A percentile compares a stretch with the other conserved stretches of the same genome.
Conservation (phyloP, 2,113 vertebrate genomes). For the Sardina pilchardus region DNA sequence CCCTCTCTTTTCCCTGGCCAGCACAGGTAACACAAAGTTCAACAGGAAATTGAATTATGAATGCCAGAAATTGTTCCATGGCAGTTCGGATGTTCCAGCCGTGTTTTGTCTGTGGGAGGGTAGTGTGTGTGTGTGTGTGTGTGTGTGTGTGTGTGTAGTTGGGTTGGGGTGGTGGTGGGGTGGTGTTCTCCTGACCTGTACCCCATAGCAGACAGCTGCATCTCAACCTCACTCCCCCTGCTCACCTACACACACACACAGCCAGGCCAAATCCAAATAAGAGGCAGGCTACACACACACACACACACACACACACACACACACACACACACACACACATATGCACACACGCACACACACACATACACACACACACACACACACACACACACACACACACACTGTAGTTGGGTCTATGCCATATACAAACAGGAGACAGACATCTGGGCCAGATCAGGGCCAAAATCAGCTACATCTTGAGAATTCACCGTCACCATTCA, state of each 20-base stretch:
- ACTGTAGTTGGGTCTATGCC: neutral
- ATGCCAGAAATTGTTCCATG: conserved; percentile 48
- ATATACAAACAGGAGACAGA: neutral
- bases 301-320: conserved; percentile 9
- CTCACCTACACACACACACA: neutral
- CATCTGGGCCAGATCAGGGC: neutral
- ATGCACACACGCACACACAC: neutral
- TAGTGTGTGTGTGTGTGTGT: neutral
- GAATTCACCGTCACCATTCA: neutral
- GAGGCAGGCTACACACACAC: neutral
- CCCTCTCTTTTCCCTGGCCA: conserved; percentile 33
- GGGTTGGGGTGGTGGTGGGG: neutral
- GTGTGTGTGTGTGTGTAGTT: neutral
- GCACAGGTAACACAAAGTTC: conserved; percentile 63
- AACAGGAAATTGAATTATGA: conserved; percentile 63
- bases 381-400: no score
- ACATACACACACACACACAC: neutral
- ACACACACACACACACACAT: conserved; percentile 3
- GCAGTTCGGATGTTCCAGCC: conserved; percentile 41
- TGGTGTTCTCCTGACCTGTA: neutral
- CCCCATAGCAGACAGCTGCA: neutral
- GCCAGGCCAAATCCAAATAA: neutral
- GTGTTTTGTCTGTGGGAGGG: conserved; percentile 52
- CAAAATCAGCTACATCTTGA: neutral
- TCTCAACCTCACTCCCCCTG: neutral